Percentiles rank a stretch among this genome's conserved stretches.
Conservation (phyloP, 2,113 vertebrate genomes). For the Sporophila hypoxantha region DNA sequence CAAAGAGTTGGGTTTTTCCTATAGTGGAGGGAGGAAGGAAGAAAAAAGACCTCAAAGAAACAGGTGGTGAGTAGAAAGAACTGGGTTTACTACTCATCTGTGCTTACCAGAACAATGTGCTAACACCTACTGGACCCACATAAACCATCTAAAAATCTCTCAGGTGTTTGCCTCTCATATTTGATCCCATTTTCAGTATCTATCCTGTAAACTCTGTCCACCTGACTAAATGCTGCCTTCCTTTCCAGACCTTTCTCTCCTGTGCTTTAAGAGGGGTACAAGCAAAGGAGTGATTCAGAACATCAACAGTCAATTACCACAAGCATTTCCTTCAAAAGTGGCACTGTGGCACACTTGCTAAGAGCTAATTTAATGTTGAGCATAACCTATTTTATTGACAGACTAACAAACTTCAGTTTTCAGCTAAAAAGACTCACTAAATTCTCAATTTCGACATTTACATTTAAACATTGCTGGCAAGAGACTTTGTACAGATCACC, state of each 20-base stretch:
- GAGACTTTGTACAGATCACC: neutral
- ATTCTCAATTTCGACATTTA: neutral
- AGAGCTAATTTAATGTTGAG: neutral
- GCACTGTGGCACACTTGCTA: neutral
- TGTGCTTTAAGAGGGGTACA: neutral
- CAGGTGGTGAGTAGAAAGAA: neutral
- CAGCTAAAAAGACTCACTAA: neutral
- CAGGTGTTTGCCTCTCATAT: neutral
- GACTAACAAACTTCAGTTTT: neutral
- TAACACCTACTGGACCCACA: neutral
- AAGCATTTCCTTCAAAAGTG: neutral
- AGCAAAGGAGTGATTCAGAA: neutral
- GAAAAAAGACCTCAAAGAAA: neutral
- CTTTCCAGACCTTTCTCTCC: neutral
- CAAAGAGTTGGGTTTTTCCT: neutral
- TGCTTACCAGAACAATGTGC: neutral
- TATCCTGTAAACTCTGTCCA: neutral
- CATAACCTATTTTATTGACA: neutral
- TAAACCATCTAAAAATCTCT: neutral
- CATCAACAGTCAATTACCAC: neutral
- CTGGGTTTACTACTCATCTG: neutral
- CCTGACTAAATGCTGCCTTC: neutral
- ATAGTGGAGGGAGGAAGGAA: neutral
- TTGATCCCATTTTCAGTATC: neutral
- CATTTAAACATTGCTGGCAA: neutral